Evolutionary conservation across 1,140 invertebrate species (phyloP).

Genomic region (Schlechtendalia chinensis): DNA sequence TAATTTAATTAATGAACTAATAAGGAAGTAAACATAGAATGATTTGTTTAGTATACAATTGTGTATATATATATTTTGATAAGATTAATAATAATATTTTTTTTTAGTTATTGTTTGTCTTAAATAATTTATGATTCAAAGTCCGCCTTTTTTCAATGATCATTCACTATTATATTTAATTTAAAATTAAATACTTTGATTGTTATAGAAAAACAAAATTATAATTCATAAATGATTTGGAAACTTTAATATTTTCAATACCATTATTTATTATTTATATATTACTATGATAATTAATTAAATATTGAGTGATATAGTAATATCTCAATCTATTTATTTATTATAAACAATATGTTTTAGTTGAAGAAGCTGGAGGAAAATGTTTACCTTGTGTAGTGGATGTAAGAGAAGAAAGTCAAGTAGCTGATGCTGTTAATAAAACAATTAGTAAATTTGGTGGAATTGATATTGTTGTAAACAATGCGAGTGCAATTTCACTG

Average conservation of each 20-base stretch:
- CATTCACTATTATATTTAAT: too few relatives aligned
- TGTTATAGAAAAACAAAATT: too few relatives aligned
- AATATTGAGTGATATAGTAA: too few relatives aligned
- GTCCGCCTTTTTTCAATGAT: too few relatives aligned
- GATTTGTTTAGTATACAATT: too few relatives aligned
- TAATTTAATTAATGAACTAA: neutral
- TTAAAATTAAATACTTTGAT: too few relatives aligned
- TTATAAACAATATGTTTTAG: conserved; percentile 58
- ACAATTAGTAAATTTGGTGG: conserved; percentile 91
- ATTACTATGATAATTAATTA: too few relatives aligned
- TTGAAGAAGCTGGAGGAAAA: conserved; percentile 87
- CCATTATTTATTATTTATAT: too few relatives aligned
- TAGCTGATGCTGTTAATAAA: conserved; percentile 79
- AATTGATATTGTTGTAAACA: conserved; percentile 93
- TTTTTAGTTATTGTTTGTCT: neutral
- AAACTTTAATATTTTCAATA: too few relatives aligned
- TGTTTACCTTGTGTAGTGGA: conserved; percentile 92
- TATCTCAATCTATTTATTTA: conserved; percentile 32
- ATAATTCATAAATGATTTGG: too few relatives aligned
- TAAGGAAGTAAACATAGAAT: neutral
- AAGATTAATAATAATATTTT: neutral
- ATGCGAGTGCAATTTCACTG: conserved; percentile 93
- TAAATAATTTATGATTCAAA: neutral
- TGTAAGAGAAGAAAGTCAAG: conserved; percentile 81
- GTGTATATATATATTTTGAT: neutral